Evolutionary conservation across 1,140 invertebrate genomes (phyloP).

Genomic region (Harpegnathos saltator): DNA sequence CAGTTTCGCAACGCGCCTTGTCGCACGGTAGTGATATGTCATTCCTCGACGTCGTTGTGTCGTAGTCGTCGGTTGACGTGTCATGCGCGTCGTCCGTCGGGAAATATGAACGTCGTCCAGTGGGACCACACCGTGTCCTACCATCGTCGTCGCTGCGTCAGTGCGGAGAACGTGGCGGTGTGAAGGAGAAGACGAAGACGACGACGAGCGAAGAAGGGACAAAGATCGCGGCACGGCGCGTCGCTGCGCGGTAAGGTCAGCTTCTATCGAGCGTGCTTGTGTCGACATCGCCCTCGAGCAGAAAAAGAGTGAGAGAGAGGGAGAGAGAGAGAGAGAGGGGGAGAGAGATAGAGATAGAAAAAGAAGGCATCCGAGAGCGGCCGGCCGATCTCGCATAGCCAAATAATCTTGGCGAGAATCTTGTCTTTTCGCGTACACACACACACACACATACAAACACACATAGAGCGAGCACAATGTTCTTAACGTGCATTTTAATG

Average conservation of each 20-base stretch:
- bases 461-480: too few relatives aligned
- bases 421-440: too few relatives aligned
- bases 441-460: too few relatives aligned
- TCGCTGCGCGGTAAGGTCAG: conserved; percentile 37
- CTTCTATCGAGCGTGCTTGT: conserved; percentile 14
- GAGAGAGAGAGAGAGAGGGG: too few relatives aligned
- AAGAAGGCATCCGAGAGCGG: background rate
- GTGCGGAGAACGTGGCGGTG: conserved; percentile 8
- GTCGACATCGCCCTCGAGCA: background rate
- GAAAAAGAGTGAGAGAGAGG: too few relatives aligned
- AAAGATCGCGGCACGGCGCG: conserved; percentile 15
- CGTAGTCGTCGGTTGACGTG: background rate
- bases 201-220: background rate
- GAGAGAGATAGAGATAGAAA: too few relatives aligned
- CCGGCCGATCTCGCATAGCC: background rate
- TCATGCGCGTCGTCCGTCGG: background rate
- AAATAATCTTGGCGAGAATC: too few relatives aligned
- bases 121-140: background rate
- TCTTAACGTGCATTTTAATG: too few relatives aligned
- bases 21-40: background rate
- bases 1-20: conserved; percentile 38
- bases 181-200: background rate
- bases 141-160: conserved; percentile 10
- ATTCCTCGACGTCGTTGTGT: background rate
- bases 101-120: conserved; percentile 24